Base-by-base conservation (phyloP, 2,797 vertebrate species). In the Tokudaia tokunoshimensis region DNA sequence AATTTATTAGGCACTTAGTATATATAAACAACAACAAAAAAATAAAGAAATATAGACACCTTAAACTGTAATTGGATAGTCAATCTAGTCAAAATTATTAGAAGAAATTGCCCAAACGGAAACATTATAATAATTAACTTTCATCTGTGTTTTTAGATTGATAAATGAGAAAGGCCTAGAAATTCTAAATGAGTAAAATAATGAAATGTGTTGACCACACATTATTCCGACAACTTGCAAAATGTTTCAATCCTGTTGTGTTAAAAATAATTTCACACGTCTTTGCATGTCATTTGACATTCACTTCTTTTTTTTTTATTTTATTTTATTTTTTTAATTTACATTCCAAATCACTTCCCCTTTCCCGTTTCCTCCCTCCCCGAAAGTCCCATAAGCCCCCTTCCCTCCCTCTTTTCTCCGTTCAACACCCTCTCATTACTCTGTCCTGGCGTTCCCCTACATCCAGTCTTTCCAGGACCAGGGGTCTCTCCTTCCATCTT, bases 1-100 rank as follows among this genome's bases (percentile, higher is more conserved):
- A 94, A 65, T 88, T 88, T 90, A 55, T 91, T 92, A 86, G 37
- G n/a, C 4, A 81, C 9, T 75, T 47, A 70, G 22, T 89, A 85
- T 26, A 72, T 59, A 50, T 11, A 85, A 65, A 63, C 61, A 63
- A 63, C 13, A 87, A 89, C 19, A 94, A 72, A 0, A 79, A 79
- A 83, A 90, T 50, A 82, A 83, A 83, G 55, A 81, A 94, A 80
- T 81, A 61, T 1, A 89, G 59, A 70, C 47, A 70, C 92, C 6
- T 57, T 74, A 79, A 74, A 52, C 57, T 20, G 57, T 75, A 96
- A 82, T 74, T 92, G 24, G 20, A 29, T 75, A 83, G 37, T 89
- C 14, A 57, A 50, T 79, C 5, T 87, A 92, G 29, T 7, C 84
- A 6, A 85, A 89, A 94, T 95, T 91, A 75, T 47, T 89, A 19